A percentile compares a stretch with the other conserved stretches of the same genome.
Conservation (phyloP, 2,797 vertebrate genomes). For the Malurus splendens region DNA sequence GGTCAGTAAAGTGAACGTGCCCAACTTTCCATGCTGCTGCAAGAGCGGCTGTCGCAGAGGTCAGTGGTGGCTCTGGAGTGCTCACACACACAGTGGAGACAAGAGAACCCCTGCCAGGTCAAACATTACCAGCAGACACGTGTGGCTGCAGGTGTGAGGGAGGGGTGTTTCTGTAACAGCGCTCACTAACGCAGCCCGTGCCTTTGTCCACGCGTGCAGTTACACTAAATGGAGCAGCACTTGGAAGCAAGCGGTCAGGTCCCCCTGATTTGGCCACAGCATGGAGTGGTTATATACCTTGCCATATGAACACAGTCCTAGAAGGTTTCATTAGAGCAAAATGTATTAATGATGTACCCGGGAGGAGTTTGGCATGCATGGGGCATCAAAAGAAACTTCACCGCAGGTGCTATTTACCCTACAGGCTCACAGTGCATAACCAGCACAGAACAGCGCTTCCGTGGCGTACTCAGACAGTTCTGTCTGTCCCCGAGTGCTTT, state of each 20-base stretch:
- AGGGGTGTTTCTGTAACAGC: neutral
- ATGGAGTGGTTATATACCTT: slow-evolving; percentile 37
- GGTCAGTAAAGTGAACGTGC: neutral
- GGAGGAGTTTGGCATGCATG: slow-evolving; percentile 72
- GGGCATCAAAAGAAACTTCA: slow-evolving; percentile 40
- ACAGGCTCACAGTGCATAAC: slow-evolving; percentile 68
- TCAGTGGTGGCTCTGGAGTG: neutral
- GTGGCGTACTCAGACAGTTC: slow-evolving; percentile 85
- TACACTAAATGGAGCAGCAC: slow-evolving; percentile 37
- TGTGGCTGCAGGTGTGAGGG: slow-evolving; percentile 38
- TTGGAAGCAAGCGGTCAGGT: slow-evolving; percentile 78
- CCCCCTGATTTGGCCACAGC: slow-evolving; percentile 75
- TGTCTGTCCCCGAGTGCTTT: slow-evolving; percentile 90
- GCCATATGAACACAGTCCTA: slow-evolving; percentile 40
- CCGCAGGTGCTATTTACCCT: slow-evolving; percentile 55
- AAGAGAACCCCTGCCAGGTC: slow-evolving; percentile 36
- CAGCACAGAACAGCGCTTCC: slow-evolving; percentile 18
- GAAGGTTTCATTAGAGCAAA: slow-evolving; percentile 10
- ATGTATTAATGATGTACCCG: slow-evolving; percentile 36
- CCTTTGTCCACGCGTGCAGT: slow-evolving; percentile 57
- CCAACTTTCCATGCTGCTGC: neutral
- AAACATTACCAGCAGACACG: slow-evolving; percentile 35
- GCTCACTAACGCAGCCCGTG: slow-evolving; percentile 50
- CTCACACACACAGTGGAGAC: neutral
- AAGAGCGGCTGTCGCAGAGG: neutral